Evolutionary conservation across 2,113 vertebrate species (phyloP).

Genomic region (Cathartes aura): DNA sequence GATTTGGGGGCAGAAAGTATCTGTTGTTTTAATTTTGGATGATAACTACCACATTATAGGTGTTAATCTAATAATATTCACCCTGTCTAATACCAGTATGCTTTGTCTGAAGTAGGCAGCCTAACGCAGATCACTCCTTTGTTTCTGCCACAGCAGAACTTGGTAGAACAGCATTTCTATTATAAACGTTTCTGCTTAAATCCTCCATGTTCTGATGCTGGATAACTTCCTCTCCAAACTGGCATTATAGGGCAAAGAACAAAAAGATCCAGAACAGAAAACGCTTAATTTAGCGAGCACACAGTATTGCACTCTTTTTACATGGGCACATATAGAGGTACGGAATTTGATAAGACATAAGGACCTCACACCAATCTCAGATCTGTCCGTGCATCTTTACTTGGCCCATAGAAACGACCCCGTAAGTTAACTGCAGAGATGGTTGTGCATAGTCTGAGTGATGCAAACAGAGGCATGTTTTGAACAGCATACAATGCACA

Average conservation of each 20-base stretch:
- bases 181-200: constrained; percentile 13
- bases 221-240: neutral
- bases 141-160: neutral
- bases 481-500: neutral
- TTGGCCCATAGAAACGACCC: neutral
- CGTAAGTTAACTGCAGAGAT: neutral
- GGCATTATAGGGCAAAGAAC: neutral
- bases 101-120: constrained; percentile 7
- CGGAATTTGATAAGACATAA: neutral
- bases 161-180: neutral
- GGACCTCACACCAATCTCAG: neutral
- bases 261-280: neutral
- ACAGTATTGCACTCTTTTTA: neutral
- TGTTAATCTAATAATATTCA: neutral
- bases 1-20: neutral
- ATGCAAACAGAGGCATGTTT: neutral
- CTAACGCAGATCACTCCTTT: neutral
- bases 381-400: neutral
- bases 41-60: neutral
- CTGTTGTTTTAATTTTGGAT: neutral
- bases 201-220: neutral
- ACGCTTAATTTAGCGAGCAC: neutral
- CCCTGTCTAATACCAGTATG: neutral
- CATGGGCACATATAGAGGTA: neutral
- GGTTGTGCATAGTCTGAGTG: neutral